These are phyloP conservation scores for Brachionus rubens DNA, from an alignment of 1,140 invertebrate genomes.

Conservation along the genomic window DNA sequence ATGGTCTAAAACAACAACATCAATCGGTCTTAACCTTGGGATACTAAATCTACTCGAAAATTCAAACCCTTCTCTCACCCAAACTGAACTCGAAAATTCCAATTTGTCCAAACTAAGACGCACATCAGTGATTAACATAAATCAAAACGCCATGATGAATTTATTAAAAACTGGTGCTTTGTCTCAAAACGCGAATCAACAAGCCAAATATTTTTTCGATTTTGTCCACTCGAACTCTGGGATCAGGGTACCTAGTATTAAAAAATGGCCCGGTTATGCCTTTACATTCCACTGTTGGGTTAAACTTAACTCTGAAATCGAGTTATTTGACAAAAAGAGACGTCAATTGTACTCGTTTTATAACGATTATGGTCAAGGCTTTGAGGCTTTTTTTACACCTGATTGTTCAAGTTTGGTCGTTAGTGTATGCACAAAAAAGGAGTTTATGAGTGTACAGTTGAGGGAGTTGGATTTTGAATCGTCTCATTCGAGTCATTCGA, in stretches of 20 bases:
- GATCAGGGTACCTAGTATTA: background rate
- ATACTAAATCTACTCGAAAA: background rate
- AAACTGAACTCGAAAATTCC: background rate
- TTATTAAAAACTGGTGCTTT: background rate
- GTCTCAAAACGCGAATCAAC: background rate
- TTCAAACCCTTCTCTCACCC: background rate
- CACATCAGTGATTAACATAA: background rate
- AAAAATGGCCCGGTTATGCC: slow-evolving; percentile 36
- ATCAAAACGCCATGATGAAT: background rate
- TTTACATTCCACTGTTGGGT: slow-evolving; percentile 45
- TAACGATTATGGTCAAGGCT: slow-evolving; percentile 63
- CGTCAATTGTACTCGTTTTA: slow-evolving; percentile 53
- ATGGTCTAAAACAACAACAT: slow-evolving; percentile 5
- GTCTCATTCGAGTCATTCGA: slow-evolving; percentile 53
- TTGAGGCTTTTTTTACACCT: slow-evolving; percentile 66
- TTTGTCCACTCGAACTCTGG: slow-evolving; percentile 16
- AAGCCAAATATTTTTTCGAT: slow-evolving; percentile 40
- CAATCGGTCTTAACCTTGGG: background rate
- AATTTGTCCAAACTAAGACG: background rate
- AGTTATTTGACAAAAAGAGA: background rate
- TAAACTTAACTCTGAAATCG: background rate
- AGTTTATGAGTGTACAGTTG: slow-evolving; percentile 64
- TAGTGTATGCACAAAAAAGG: slow-evolving; percentile 64
- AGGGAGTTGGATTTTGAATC: slow-evolving; percentile 59
- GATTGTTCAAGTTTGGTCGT: slow-evolving; percentile 64